A percentile compares a stretch with the other conserved stretches of the same genome.
Conservation (phyloP, 2,113 vertebrate species). For the Notiomystis cincta region DNA sequence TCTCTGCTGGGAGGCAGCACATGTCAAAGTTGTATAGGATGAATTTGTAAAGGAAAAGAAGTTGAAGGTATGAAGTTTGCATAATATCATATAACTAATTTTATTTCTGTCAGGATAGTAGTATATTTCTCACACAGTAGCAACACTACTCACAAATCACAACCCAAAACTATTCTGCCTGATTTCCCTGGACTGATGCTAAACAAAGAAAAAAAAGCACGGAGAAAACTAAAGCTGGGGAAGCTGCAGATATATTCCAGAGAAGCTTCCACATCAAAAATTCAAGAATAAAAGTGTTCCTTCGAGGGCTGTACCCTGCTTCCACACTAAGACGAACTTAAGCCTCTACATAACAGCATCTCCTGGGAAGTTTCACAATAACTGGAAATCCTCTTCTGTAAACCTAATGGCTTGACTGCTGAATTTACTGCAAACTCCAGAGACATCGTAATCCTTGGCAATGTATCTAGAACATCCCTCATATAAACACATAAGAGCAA, state of each 20-base stretch:
- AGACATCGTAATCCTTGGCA: background rate
- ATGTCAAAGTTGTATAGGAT: background rate
- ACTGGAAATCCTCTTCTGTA: conserved; percentile 9
- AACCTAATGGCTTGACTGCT: background rate
- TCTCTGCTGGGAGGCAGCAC: background rate
- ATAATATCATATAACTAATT: background rate
- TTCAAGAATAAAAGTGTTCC: background rate
- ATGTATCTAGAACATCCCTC: background rate
- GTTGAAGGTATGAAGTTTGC: background rate
- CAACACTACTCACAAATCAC: background rate
- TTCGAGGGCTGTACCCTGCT: background rate
- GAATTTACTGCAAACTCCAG: background rate
- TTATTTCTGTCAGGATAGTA: background rate
- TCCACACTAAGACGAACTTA: background rate
- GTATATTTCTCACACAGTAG: background rate
- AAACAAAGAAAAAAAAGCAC: background rate
- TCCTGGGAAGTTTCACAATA: background rate
- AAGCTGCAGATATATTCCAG: background rate
- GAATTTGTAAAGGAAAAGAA: background rate
- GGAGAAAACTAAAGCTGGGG: background rate
- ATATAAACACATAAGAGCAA: background rate
- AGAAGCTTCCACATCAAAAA: background rate
- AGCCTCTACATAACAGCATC: background rate
- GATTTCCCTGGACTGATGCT: background rate
- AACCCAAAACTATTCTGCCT: background rate